Conservation (phyloP, 2,888 invertebrate species). For the Phyllotreta striolata region DNA sequence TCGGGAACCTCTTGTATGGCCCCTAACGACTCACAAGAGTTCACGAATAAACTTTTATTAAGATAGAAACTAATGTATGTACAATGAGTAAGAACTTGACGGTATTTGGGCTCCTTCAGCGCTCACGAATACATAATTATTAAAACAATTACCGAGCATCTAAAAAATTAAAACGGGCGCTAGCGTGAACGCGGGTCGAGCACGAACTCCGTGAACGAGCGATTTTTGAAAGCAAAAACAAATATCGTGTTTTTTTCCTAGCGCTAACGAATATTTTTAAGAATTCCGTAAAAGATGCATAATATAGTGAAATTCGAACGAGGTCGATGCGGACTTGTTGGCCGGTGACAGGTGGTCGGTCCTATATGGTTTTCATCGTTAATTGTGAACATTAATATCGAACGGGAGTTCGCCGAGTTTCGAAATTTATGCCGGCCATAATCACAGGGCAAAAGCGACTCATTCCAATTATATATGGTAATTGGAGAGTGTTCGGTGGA, state of each 20-base stretch:
- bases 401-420: slow-evolving; percentile 27
- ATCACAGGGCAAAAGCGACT: slow-evolving; percentile 38
- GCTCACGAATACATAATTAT: slow-evolving; percentile 23
- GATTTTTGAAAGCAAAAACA: no score
- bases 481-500: slow-evolving; percentile 43
- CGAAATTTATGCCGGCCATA: slow-evolving; percentile 35
- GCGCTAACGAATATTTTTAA: no score
- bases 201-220: neutral
- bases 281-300: no score
- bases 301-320: neutral
- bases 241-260: no score
- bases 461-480: slow-evolving; percentile 47
- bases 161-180: slow-evolving; percentile 18
- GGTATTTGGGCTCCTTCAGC: slow-evolving; percentile 8
- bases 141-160: slow-evolving; percentile 17
- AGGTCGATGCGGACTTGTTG: slow-evolving; percentile 23
- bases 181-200: slow-evolving; percentile 22
- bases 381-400: slow-evolving; percentile 48
- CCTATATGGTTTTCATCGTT: slow-evolving; percentile 46
- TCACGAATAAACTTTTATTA: slow-evolving; percentile 14
- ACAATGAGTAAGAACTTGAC: slow-evolving; percentile 1
- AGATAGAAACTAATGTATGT: slow-evolving; percentile 3
- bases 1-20: no score
- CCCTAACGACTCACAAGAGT: slow-evolving; percentile 2
- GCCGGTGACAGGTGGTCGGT: slow-evolving; percentile 48